These are phyloP conservation scores for Dendropsophus ebraccatus DNA, from an alignment of 2,113 vertebrate genomes.

Conservation along the genomic window DNA sequence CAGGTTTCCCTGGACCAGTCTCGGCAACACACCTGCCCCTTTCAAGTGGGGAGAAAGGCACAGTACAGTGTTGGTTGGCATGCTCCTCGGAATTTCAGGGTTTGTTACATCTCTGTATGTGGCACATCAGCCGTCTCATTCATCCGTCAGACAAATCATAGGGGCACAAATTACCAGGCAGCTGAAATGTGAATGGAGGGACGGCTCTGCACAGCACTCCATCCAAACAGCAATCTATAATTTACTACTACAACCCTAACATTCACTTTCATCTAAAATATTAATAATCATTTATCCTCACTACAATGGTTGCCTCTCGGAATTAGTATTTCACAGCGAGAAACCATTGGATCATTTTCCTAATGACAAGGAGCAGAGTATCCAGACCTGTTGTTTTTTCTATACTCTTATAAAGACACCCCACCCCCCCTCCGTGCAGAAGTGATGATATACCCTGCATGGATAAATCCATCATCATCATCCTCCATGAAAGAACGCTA, in stretches of 20 bases:
- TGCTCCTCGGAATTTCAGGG: too few relatives aligned
- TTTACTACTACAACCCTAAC: not conserved
- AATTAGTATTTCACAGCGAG: not conserved
- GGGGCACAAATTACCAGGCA: not conserved
- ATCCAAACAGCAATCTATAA: not conserved
- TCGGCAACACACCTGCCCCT: too few relatives aligned
- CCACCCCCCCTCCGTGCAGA: not conserved
- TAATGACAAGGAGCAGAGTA: too few relatives aligned
- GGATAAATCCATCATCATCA: not conserved
- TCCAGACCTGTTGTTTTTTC: not conserved
- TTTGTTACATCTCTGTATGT: not conserved
- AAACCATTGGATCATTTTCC: not conserved
- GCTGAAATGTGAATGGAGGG: not conserved
- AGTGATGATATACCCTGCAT: not conserved
- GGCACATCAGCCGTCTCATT: not conserved
- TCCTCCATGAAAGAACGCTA: not conserved
- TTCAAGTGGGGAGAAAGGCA: too few relatives aligned
- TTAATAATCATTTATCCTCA: not conserved
- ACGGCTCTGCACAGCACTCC: not conserved
- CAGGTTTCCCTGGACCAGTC: too few relatives aligned
- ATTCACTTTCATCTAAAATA: constrained; percentile 7
- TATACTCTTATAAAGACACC: not conserved
- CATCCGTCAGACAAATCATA: not conserved
- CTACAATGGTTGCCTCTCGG: not conserved
- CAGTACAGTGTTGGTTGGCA: too few relatives aligned